Conservation (phyloP, 2,113 vertebrate species). For the Phaethon lepturus region DNA sequence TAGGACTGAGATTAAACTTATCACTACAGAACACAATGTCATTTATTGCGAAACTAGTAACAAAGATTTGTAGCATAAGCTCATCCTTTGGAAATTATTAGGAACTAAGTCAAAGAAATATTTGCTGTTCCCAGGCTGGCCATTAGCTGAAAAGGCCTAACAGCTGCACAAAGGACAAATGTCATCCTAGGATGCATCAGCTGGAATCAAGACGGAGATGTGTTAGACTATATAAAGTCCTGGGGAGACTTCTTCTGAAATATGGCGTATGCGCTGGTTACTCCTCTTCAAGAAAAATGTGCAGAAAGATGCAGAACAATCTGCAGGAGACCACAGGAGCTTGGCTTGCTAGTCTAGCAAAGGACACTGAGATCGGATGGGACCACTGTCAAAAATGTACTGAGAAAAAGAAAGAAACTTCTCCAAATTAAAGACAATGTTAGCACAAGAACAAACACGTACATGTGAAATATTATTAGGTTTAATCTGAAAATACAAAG, state of each 20-base stretch:
- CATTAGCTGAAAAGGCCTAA: neutral
- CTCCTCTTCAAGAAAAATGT: neutral
- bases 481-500: neutral
- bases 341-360: neutral
- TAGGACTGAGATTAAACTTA: neutral
- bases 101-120: neutral
- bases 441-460: neutral
- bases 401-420: neutral
- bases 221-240: neutral
- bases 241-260: neutral
- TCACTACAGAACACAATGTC: neutral
- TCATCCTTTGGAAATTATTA: neutral
- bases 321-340: accelerated
- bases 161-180: neutral
- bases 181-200: neutral
- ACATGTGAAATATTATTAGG: neutral
- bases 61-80: neutral
- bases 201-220: neutral
- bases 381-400: neutral
- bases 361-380: neutral
- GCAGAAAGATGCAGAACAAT: neutral
- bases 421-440: neutral
- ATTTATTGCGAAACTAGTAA: neutral
- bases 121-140: neutral
- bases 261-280: neutral